These are phyloP conservation scores for Coenonympha arcania DNA, from an alignment of 2,888 invertebrate species.

Conservation along the genomic window DNA sequence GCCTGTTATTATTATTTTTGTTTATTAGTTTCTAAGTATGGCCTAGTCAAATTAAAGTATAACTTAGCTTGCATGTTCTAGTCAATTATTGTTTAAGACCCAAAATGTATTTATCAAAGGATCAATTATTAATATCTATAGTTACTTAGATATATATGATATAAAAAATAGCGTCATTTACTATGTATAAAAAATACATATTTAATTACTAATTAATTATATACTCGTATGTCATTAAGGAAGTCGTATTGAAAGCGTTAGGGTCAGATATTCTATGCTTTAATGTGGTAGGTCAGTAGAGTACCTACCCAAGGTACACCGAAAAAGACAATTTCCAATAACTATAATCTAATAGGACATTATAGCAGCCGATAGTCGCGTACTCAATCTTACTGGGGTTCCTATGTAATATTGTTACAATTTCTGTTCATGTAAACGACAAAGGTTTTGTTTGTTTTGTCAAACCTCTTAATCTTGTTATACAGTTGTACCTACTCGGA, in stretches of 20 bases:
- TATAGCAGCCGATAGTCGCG: too few relatives aligned
- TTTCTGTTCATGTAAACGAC: too few relatives aligned
- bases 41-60: constrained; percentile 48
- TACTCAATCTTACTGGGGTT: too few relatives aligned
- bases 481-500: background rate
- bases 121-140: constrained; percentile 19
- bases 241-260: background rate
- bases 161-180: constrained; percentile 6
- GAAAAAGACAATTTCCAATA: too few relatives aligned
- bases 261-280: too few relatives aligned
- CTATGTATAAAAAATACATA: constrained; percentile 11
- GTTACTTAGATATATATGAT: constrained; percentile 1
- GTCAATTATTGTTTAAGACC: constrained; percentile 54
- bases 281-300: too few relatives aligned
- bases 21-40: constrained; percentile 24
- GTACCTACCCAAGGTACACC: too few relatives aligned
- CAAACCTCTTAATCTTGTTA: too few relatives aligned
- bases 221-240: background rate
- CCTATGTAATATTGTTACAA: too few relatives aligned
- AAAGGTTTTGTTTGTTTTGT: too few relatives aligned
- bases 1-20: constrained; percentile 1
- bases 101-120: constrained; percentile 22
- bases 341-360: too few relatives aligned
- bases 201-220: constrained; percentile 5
- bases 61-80: constrained; percentile 50